Evolutionary conservation across 2,113 vertebrate species (phyloP).

Genomic region (Ifrita kowaldi): DNA sequence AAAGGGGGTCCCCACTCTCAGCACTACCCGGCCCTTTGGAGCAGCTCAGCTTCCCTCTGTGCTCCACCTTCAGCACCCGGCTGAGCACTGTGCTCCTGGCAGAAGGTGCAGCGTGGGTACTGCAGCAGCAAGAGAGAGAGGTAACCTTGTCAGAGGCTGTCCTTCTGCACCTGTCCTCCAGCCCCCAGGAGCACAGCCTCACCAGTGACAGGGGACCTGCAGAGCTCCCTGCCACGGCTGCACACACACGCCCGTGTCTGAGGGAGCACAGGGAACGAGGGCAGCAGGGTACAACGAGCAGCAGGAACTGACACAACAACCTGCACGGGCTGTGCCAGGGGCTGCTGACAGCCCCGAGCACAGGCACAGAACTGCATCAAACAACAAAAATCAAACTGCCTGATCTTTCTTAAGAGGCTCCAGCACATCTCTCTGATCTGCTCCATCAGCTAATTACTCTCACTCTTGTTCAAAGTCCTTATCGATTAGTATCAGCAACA

Average conservation of each 20-base stretch:
- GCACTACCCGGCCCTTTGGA: background rate
- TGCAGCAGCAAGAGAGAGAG: background rate
- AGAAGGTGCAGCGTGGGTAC: background rate
- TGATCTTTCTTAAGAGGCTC: background rate
- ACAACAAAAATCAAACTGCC: background rate
- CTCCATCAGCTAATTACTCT: background rate
- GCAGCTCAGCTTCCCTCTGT: background rate
- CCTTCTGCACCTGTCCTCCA: background rate
- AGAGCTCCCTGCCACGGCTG: background rate
- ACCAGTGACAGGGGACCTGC: background rate
- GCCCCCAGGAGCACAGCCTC: accelerated
- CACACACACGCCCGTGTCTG: accelerated
- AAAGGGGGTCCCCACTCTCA: background rate
- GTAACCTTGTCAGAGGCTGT: background rate
- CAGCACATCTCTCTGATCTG: background rate
- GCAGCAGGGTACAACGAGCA: accelerated
- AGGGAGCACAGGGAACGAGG: background rate
- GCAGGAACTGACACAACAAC: background rate
- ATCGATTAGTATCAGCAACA: background rate
- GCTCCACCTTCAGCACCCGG: background rate
- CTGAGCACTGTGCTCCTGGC: accelerated
- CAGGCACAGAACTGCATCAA: background rate
- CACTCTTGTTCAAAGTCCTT: background rate
- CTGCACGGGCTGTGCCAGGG: background rate
- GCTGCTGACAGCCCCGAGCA: background rate